A percentile compares a stretch with the other conserved stretches of the same genome.
Conservation (phyloP, 2,888 invertebrate species). For the Seira ritae region DNA sequence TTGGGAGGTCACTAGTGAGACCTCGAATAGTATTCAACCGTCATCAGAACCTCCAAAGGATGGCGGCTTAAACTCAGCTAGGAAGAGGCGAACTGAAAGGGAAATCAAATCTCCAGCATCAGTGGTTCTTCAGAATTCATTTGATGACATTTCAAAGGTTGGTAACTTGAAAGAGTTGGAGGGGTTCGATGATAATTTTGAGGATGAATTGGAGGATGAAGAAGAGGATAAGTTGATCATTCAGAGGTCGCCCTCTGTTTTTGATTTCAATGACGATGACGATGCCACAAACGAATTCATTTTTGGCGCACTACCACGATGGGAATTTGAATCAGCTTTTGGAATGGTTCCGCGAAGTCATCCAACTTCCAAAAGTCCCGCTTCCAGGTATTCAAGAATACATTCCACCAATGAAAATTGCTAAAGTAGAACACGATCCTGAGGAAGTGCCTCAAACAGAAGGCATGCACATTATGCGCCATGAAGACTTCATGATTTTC, state of each 20-base stretch:
- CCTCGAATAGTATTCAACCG: background rate
- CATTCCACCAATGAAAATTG: background rate
- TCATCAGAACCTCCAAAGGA: background rate
- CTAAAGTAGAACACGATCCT: background rate
- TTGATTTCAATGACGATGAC: constrained; percentile 27
- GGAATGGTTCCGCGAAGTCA: constrained; percentile 8
- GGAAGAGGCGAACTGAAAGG: background rate
- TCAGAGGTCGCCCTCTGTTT: constrained; percentile 33
- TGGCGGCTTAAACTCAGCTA: too few species aligned
- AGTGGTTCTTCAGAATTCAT: background rate
- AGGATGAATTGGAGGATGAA: background rate
- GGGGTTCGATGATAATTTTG: background rate
- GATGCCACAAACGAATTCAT: background rate
- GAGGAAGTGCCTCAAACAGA: background rate
- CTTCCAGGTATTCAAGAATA: constrained; percentile 46
- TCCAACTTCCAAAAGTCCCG: background rate
- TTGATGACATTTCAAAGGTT: background rate
- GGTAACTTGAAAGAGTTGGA: background rate
- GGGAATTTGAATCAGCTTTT: too few species aligned
- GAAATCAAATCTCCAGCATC: background rate
- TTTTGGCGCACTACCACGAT: too few species aligned
- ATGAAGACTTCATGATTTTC: constrained; percentile 40
- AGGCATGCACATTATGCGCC: background rate
- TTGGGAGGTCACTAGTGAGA: constrained; percentile 25
- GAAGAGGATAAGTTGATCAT: constrained; percentile 34